A percentile compares a stretch with the other conserved stretches of the same genome.
These are phyloP conservation scores for Bradypus variegatus DNA, from an alignment of 2,797 vertebrate genomes.

Conservation along the genomic window DNA sequence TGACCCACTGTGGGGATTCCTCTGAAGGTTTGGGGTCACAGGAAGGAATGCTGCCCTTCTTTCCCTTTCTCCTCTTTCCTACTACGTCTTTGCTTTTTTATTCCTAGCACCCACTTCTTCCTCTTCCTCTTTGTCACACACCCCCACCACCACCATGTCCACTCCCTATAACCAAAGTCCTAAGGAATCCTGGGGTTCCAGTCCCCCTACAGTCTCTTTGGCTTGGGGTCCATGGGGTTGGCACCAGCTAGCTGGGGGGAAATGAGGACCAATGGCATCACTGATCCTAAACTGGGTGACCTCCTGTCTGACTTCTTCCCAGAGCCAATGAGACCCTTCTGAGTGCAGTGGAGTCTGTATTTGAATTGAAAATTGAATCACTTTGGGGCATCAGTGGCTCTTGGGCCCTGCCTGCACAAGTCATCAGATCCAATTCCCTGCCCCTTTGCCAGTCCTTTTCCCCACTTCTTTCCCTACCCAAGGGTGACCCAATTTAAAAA, in stretches of 20 bases:
- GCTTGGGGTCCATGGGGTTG: not conserved
- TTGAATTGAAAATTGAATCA: slow-evolving; percentile 13
- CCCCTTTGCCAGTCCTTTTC: not conserved
- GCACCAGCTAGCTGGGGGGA: not conserved
- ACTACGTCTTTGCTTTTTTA: not conserved
- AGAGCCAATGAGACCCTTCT: not conserved
- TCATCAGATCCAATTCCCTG: not conserved
- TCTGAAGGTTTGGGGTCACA: not conserved
- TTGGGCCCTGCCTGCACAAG: not conserved
- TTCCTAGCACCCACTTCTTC: not conserved
- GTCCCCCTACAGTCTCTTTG: not conserved
- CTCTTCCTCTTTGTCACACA: not conserved
- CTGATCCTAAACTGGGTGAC: not conserved
- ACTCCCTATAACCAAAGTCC: slow-evolving; percentile 33
- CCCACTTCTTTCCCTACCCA: not conserved
- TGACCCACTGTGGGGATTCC: slow-evolving; percentile 19
- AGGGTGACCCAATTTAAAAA: not conserved
- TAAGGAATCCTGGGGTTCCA: slow-evolving; percentile 22
- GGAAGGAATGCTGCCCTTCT: slow-evolving; percentile 32
- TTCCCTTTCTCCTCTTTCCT: not conserved
- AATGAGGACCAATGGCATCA: not conserved
- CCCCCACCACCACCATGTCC: not conserved
- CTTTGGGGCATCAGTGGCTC: not conserved
- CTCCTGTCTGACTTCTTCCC: not conserved
- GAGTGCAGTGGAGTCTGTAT: not conserved